Evolutionary conservation across 2,113 vertebrate species (phyloP), one percentile per base, ranked within the genome.

Genomic region (Chaenogobius annularis): DNA sequence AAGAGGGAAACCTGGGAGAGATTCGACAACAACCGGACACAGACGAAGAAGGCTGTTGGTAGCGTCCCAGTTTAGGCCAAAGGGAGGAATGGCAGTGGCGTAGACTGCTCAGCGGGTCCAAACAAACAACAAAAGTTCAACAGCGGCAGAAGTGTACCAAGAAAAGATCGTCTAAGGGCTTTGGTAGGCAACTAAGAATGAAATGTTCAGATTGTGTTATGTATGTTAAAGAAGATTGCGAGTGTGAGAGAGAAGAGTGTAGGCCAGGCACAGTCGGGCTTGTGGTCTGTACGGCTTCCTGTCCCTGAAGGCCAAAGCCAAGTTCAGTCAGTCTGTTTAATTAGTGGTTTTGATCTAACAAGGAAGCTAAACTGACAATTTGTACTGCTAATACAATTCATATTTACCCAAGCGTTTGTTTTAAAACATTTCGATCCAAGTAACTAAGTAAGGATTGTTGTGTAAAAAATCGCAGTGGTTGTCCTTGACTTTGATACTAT

Each of bases 101-200:
- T 56, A 46, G 66, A 73, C 70, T 88, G 65, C 75, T 70, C 68
- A 75, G 20, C 73, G 79, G 43, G 65, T 70, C 65, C 69, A 69
- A 83, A 80, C 75, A 83, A 84, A 83, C 80, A 79, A 35, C 79
- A 81, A 75, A 81, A 55, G 78, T 73, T 85, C 83, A 68, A 68
- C 66, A 63, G 67, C 73, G 58, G 35, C 78, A 78, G 75, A 74
- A 76, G 61, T 75, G 75, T 75, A 67, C 76, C 78, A 58, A 55
- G 72, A 67, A 58, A 73, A 72, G 77, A 86, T 76, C 79, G 74
- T 85, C 83, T 20, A 13, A 74, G 66, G 70, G 17, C 66, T 84
- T 86, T 85, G 85, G 85, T 90, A 86, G 81, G 86, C 84, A 65
- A 82, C 73, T 77, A 47, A 72, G 71, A 74, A 74, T 79, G 48